These are phyloP conservation scores for Eucidaris tribuloides DNA, from an alignment of 35 echinoderm and acorn worm species.

Conservation along the genomic window DNA sequence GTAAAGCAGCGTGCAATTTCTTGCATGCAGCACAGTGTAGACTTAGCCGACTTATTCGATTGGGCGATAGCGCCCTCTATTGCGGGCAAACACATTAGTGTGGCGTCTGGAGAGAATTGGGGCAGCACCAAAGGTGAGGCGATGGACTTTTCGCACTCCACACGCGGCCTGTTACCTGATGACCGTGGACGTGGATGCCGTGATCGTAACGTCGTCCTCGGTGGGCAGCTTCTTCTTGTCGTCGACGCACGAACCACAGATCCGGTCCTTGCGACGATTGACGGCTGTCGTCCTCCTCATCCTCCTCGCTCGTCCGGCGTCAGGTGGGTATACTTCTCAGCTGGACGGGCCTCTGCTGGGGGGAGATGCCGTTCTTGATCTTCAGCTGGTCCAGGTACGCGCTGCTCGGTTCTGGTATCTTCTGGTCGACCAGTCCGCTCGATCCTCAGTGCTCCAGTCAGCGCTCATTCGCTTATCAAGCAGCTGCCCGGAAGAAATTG, in stretches of 20 bases:
- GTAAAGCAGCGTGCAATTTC: too few relatives aligned
- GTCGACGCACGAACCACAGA: background rate
- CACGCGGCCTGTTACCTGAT: conserved; percentile 53
- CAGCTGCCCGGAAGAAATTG: conserved; percentile 33
- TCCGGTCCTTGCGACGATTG: background rate
- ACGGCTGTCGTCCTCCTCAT: background rate
- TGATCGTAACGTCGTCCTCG: conserved; percentile 56
- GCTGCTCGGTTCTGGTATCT: conserved; percentile 72
- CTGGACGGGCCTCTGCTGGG: background rate
- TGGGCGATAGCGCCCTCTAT: too few relatives aligned
- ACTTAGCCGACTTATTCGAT: too few relatives aligned
- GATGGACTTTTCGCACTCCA: background rate
- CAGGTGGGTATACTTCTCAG: conserved; percentile 2
- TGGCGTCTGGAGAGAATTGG: too few relatives aligned
- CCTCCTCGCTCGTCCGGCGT: conserved; percentile 17
- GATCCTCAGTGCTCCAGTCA: conserved; percentile 75
- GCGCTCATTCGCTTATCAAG: conserved; percentile 89
- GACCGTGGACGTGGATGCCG: conserved; percentile 77
- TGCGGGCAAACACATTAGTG: too few relatives aligned
- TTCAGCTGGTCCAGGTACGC: conserved; percentile 52
- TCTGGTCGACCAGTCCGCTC: conserved; percentile 74
- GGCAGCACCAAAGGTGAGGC: too few relatives aligned
- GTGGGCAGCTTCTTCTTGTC: background rate
- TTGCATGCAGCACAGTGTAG: too few relatives aligned
- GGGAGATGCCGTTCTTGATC: conserved; percentile 39